phyloP scores from a whole-genome alignment of 2,888 invertebrate genomes.

The Belgica antarctica region DNA sequence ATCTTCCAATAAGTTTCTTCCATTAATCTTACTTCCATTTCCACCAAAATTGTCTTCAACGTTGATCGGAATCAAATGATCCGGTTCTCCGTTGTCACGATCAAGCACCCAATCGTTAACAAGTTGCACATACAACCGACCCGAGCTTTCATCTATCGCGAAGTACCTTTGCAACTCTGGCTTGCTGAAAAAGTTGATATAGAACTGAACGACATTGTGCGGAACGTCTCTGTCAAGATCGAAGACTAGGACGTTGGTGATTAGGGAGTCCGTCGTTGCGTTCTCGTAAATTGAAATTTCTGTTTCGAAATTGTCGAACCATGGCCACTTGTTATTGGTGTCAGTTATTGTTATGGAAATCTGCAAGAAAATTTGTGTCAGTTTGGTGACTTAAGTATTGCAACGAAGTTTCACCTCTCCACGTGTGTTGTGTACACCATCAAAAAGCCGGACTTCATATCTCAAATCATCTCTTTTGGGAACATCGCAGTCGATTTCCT shows the following conservation, averaged over 20 bases:
- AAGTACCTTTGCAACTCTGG: constrained; percentile 57
- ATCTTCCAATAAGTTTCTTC: neutral
- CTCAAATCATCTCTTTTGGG: constrained; percentile 56
- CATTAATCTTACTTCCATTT: constrained; percentile 52
- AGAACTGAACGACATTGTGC: constrained; percentile 59
- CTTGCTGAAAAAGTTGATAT: constrained; percentile 57
- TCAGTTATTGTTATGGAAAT: constrained; percentile 61
- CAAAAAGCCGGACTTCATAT: constrained; percentile 60
- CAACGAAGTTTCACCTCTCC: constrained; percentile 53
- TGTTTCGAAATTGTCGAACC: constrained; percentile 50
- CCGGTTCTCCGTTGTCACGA: constrained; percentile 56
- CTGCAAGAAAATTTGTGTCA: no score
- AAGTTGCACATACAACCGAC: constrained; percentile 56
- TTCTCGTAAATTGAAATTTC: constrained; percentile 58
- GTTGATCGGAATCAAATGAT: constrained; percentile 57
- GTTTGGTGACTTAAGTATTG: no score
- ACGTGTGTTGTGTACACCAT: constrained; percentile 52
- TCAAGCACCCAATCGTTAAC: constrained; percentile 57
- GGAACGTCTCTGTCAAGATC: constrained; percentile 59
- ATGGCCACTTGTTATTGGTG: constrained; percentile 61
- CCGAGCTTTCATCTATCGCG: constrained; percentile 56
- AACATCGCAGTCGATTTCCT: constrained; percentile 60
- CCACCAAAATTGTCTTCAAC: constrained; percentile 59
- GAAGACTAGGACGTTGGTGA: constrained; percentile 56
- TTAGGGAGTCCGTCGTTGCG: constrained; percentile 53